Percentiles rank a stretch among this genome's conserved stretches.
Evolutionary conservation across 2,113 vertebrate species (phyloP).

Genomic region (Dromaius novaehollandiae): DNA sequence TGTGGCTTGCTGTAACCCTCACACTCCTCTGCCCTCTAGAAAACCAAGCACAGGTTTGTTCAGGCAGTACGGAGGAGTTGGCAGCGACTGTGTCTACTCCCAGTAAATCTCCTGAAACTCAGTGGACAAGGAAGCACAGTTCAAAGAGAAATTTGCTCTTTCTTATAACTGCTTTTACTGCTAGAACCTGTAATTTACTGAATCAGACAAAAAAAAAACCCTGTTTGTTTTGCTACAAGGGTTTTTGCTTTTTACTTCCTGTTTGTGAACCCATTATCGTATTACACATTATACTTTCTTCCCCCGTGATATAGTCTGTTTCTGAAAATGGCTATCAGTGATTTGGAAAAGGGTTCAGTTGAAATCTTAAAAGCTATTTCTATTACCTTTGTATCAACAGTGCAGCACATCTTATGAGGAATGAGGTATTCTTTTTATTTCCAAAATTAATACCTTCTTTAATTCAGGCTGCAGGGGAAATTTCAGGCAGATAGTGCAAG

Average conservation of each 20-base stretch:
- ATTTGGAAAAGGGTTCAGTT: not conserved
- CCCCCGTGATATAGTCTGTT: not conserved
- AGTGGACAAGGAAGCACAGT: not conserved
- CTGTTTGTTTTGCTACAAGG: not conserved
- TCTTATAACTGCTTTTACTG: not conserved
- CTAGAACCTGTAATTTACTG: constrained; percentile 1
- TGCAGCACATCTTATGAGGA: not conserved
- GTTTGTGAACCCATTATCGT: not conserved
- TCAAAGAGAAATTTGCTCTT: not conserved
- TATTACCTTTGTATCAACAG: not conserved
- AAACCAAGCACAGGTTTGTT: not conserved
- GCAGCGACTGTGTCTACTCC: not conserved
- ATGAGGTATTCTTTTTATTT: not conserved
- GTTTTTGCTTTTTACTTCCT: not conserved
- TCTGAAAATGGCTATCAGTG: not conserved
- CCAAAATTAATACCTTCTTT: not conserved
- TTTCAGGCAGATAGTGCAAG: not conserved
- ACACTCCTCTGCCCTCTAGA: not conserved
- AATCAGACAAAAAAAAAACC: not conserved
- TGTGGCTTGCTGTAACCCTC: not conserved
- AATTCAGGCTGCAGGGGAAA: not conserved
- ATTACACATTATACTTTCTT: not conserved
- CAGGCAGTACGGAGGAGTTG: not conserved
- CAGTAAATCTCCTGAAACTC: not conserved
- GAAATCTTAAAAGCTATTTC: not conserved